Conservation (phyloP, 2,888 invertebrate genomes). For the Itoplectis maculator region DNA sequence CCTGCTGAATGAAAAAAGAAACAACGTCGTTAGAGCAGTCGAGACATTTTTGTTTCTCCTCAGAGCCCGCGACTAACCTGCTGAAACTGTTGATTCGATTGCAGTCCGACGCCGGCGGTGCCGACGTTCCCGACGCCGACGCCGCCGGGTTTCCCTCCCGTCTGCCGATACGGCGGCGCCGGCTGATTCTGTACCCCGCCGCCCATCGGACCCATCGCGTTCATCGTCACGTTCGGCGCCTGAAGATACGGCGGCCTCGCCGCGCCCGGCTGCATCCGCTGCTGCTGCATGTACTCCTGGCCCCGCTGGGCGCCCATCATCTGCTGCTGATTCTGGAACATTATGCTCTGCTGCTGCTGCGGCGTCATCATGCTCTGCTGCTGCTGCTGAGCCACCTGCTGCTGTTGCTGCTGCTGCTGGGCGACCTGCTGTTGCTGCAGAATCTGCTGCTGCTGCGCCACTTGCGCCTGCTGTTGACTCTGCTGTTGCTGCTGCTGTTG, state of each 20-base stretch:
- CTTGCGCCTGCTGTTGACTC: conserved; percentile 80
- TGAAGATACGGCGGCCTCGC: conserved; percentile 90
- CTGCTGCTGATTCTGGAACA: conserved; percentile 85
- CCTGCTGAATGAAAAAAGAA: conserved; percentile 74
- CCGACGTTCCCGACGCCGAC: conserved; percentile 82
- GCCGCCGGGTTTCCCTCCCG: conserved; percentile 83
- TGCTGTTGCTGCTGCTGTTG: conserved; percentile 82
- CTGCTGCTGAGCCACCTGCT: conserved; percentile 80
- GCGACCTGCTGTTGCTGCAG: conserved; percentile 84
- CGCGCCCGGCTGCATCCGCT: conserved; percentile 86
- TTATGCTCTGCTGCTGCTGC: conserved; percentile 82
- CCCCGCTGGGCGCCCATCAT: conserved; percentile 87
- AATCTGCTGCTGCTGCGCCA: conserved; percentile 81
- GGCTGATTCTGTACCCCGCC: conserved; percentile 87
- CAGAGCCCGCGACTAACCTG: conserved; percentile 82
- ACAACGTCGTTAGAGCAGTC: background rate
- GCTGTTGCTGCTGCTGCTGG: conserved; percentile 81
- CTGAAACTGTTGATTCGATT: conserved; percentile 88
- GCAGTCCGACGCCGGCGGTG: conserved; percentile 83
- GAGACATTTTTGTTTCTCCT: too few species aligned
- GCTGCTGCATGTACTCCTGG: conserved; percentile 87
- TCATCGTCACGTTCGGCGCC: conserved; percentile 95
- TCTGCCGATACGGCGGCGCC: conserved; percentile 92
- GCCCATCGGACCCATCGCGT: conserved; percentile 88
- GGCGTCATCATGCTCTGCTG: conserved; percentile 78